These are phyloP conservation scores for Lagocephalus sceleratus DNA, from an alignment of 2,797 vertebrate species.

Conservation along the genomic window DNA sequence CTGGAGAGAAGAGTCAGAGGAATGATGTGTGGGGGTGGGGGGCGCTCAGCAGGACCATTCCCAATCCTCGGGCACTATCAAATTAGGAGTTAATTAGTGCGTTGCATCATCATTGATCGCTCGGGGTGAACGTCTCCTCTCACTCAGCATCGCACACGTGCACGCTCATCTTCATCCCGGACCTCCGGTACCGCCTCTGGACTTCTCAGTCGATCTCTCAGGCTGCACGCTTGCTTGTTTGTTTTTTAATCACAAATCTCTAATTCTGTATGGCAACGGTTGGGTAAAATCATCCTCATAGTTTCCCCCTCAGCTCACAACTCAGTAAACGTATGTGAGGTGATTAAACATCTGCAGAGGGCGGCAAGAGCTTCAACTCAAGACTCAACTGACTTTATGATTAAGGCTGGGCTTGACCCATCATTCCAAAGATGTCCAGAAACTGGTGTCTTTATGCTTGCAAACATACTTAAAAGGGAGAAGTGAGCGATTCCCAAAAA, in stretches of 20 bases:
- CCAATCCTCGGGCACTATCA: constrained; percentile 10
- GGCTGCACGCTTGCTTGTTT: constrained; percentile 39
- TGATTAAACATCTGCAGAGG: too few relatives aligned
- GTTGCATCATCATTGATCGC: constrained; percentile 41
- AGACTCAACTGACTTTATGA: too few relatives aligned
- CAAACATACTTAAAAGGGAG: too few relatives aligned
- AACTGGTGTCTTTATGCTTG: too few relatives aligned
- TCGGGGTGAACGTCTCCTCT: constrained; percentile 22
- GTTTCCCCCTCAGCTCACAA: background rate
- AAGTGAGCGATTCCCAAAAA: too few relatives aligned
- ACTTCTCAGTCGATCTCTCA: constrained; percentile 31
- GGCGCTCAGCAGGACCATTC: background rate
- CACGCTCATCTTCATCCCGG: constrained; percentile 2
- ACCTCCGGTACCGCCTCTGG: constrained; percentile 22
- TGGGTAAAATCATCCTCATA: constrained; percentile 28
- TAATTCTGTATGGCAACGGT: constrained; percentile 21
- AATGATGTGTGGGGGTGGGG: too few relatives aligned
- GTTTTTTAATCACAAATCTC: constrained; percentile 13
- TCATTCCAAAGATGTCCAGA: too few relatives aligned
- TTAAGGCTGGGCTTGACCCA: too few relatives aligned
- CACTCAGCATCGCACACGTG: background rate
- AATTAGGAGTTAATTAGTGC: constrained; percentile 21
- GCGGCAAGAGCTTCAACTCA: too few relatives aligned
- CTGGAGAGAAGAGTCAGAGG: constrained; percentile 9
- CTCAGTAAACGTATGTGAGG: background rate